Percentiles rank a stretch among this genome's conserved stretches.
phyloP scores from a whole-genome alignment of 2,113 vertebrate species.

The Pygoscelis adeliae region DNA sequence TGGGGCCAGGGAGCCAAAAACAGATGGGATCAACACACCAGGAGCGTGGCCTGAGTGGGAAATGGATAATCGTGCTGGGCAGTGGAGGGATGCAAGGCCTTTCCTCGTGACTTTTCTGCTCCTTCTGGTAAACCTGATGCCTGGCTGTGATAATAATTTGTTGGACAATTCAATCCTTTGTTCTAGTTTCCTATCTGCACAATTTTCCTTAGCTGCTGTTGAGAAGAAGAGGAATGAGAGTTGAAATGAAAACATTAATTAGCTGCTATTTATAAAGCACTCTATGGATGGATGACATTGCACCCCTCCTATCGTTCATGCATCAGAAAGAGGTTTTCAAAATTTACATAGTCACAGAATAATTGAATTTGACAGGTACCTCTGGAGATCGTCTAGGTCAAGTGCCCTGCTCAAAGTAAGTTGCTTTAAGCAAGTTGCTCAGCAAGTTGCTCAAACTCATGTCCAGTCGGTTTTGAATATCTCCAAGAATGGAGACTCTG shows the following conservation, averaged over 20 bases:
- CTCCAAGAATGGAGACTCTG: neutral
- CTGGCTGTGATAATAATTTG: neutral
- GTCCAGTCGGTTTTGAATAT: neutral
- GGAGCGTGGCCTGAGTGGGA: neutral
- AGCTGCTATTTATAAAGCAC: neutral
- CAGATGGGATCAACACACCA: neutral
- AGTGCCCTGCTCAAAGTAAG: neutral
- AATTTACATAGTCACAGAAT: neutral
- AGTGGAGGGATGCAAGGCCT: neutral
- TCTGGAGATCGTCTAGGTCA: neutral
- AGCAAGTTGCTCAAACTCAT: neutral
- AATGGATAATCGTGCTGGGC: rapidly evolving
- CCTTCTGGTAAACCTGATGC: neutral
- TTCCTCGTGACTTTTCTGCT: neutral
- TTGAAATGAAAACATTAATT: neutral
- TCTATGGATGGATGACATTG: neutral
- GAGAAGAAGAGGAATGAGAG: neutral
- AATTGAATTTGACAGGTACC: neutral
- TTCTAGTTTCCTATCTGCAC: neutral
- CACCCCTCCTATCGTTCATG: neutral
- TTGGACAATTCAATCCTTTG: neutral
- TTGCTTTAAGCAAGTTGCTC: neutral
- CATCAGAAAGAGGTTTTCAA: neutral
- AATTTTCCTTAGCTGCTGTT: neutral
- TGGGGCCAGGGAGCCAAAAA: neutral